These are phyloP conservation scores for Aphodius granarius DNA, from an alignment of 2,888 invertebrate species.

Conservation along the genomic window DNA sequence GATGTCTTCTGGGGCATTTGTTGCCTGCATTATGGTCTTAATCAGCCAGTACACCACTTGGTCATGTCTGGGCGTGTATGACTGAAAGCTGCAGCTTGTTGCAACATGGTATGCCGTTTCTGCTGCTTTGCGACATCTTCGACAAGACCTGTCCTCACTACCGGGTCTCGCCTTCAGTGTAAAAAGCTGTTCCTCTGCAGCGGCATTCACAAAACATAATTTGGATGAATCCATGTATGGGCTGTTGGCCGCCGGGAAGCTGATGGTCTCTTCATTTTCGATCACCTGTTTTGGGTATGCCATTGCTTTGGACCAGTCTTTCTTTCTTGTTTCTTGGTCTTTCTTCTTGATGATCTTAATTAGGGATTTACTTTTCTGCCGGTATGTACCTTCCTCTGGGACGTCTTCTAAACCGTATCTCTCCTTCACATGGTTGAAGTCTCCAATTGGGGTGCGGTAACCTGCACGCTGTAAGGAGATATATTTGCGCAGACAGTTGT, in stretches of 20 bases:
- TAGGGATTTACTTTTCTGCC: neutral
- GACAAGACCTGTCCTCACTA: constrained; percentile 12
- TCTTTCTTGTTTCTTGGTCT: neutral
- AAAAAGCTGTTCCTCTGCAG: constrained; percentile 34
- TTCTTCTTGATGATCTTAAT: neutral
- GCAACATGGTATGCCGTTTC: constrained; percentile 35
- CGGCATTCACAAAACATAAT: constrained; percentile 27
- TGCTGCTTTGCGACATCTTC: constrained; percentile 23
- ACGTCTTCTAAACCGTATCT: neutral
- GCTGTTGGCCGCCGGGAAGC: constrained; percentile 24
- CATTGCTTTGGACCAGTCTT: constrained; percentile 29
- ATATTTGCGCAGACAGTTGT: neutral
- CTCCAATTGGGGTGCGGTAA: neutral
- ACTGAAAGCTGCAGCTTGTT: constrained; percentile 23
- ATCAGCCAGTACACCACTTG: constrained; percentile 17
- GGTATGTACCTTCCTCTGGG: neutral
- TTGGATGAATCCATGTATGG: constrained; percentile 28
- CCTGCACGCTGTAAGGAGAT: neutral
- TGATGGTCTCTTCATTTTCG: constrained; percentile 12
- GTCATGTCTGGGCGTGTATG: constrained; percentile 14
- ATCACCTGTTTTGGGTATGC: constrained; percentile 28
- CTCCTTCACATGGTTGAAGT: neutral
- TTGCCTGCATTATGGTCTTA: constrained; percentile 1
- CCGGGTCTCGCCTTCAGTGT: constrained; percentile 19
- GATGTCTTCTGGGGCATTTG: constrained; percentile 21